Conservation (phyloP, 2,113 vertebrate genomes). For the Cichladusa arquata region DNA sequence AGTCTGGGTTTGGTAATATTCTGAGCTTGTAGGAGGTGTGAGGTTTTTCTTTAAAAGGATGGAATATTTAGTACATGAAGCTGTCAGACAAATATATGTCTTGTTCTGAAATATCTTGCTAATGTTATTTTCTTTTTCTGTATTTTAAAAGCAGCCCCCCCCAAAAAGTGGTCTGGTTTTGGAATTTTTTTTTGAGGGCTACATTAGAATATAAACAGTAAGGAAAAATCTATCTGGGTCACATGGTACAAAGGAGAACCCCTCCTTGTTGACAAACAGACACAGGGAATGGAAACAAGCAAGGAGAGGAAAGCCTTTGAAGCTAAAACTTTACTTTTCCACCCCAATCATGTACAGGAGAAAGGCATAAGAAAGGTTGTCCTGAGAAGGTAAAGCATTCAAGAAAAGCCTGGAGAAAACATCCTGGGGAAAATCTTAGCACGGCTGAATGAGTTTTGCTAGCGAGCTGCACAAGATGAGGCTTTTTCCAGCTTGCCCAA, state of each 20-base stretch:
- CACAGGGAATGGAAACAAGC: neutral
- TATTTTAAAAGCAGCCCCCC: neutral
- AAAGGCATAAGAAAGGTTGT: neutral
- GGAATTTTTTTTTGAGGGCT: neutral
- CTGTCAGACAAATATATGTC: neutral
- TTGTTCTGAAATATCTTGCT: neutral
- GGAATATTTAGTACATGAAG: neutral
- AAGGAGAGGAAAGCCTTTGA: neutral
- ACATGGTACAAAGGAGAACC: neutral
- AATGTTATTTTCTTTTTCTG: neutral
- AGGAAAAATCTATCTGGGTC: neutral
- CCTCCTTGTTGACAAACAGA: neutral
- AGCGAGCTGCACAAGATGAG: fast-evolving
- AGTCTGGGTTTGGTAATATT: neutral
- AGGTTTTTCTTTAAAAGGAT: neutral
- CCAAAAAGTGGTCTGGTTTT: neutral
- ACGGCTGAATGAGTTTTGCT: neutral
- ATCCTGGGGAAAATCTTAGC: neutral
- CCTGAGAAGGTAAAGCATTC: neutral
- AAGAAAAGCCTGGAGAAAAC: neutral
- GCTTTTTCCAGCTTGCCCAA: neutral
- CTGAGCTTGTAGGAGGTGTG: neutral
- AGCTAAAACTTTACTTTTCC: neutral
- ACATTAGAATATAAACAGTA: neutral
- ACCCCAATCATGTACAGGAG: neutral